phyloP scores from a whole-genome alignment of 2,113 vertebrate genomes.

The Syngnathus floridae region DNA sequence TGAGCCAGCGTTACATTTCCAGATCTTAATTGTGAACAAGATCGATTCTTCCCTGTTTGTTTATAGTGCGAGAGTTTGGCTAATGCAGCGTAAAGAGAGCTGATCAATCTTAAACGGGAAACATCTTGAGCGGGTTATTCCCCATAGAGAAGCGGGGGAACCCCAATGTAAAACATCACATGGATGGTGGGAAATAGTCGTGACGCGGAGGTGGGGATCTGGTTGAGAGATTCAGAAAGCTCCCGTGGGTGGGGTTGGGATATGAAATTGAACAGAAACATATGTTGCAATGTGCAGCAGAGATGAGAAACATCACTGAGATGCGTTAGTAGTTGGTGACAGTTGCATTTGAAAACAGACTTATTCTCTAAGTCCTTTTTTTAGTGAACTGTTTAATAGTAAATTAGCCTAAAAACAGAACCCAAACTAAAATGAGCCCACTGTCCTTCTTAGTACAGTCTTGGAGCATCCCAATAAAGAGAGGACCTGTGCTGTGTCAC shows the following conservation, averaged over 20 bases:
- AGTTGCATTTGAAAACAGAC: neutral
- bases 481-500: conserved; percentile 56
- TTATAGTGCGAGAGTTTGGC: neutral
- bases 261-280: conserved; percentile 43
- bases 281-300: conserved; percentile 21
- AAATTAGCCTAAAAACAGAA: neutral
- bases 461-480: conserved; percentile 46
- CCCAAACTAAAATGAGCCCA: neutral
- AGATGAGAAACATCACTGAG: conserved; percentile 17
- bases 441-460: neutral
- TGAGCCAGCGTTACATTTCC: neutral
- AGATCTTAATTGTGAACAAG: neutral
- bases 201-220: conserved; percentile 7
- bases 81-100: conserved; percentile 9
- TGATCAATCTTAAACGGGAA: conserved; percentile 17
- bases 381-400: neutral
- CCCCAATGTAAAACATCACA: conserved; percentile 20
- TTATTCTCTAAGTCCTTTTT: too few relatives aligned
- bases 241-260: conserved; percentile 40
- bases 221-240: conserved; percentile 28
- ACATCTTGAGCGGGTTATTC: conserved; percentile 13
- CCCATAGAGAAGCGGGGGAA: conserved; percentile 13
- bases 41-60: neutral
- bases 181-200: conserved; percentile 48
- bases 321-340: conserved; percentile 1